Evolutionary conservation across 2,797 vertebrate genomes (phyloP), one percentile per base, ranked within the genome.

Genomic region (Cyprinella venusta): DNA sequence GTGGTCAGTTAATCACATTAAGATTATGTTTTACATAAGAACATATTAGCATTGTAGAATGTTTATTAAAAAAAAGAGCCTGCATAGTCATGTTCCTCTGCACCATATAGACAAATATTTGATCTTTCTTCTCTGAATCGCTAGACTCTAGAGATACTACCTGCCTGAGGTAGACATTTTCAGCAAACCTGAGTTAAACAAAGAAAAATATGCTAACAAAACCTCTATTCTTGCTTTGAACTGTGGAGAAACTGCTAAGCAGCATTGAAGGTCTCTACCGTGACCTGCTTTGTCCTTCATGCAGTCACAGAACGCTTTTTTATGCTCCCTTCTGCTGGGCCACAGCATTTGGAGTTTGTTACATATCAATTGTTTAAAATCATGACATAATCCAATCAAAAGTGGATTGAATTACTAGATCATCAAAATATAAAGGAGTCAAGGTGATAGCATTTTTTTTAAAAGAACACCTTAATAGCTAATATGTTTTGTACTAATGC

Each of bases 1-100:
- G 69, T 33, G 69, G 72, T 83, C 50, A 48, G 19, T 83, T 80
- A 79, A 86, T 83, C 72, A 80, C 63, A 61, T n/a, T 63, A 59
- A 68, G 52, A 69, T 64, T 16, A 38, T 19, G 63, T 74, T 81
- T 64, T 45, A 69, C 76, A 72, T 40, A 19, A 42, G 48, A 36
- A 64, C 59, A 52, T 38, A 61, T 68, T 75, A 56, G 9, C 40
- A 68, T 69, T 26, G 30, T 21, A 13, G 40, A 59, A 50, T 65
- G 26, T 38, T 64, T 63, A 19, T 3, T 3, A 19, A 2, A 54
- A 19, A 54, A 18, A 18, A 50, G 1, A 67, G 63, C 10, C 18
- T 67, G 21, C 18, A 1, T 56, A 40, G 67, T 24, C 8, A 2
- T 21, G 36, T 40, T 65, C 45, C 12, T 24, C 33, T 52, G 40